phyloP scores from a whole-genome alignment of 2,797 vertebrate genomes.

The Pelodytes ibericus region DNA sequence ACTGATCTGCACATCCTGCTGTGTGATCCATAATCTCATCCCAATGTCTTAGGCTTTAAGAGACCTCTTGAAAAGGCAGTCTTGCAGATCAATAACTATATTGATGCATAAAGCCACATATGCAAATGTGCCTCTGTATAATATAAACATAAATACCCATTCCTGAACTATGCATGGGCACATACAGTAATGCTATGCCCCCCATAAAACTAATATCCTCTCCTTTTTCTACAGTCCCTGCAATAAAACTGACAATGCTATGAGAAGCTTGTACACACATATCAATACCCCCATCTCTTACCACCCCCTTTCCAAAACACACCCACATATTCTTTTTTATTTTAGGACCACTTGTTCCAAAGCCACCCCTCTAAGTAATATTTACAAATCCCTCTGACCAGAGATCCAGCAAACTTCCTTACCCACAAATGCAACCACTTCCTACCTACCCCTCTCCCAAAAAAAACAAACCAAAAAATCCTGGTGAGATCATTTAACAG shows the following conservation, averaged over 20 bases:
- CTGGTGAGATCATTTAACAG: too few relatives aligned
- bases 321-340: not conserved
- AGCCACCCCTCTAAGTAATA: not conserved
- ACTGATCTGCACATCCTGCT: not conserved
- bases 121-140: too few relatives aligned
- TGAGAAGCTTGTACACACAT: too few relatives aligned
- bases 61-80: too few relatives aligned
- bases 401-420: not conserved
- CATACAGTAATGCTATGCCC: too few relatives aligned
- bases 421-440: too few relatives aligned
- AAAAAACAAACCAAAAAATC: not conserved
- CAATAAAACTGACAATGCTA: too few relatives aligned
- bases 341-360: not conserved
- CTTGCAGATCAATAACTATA: not conserved
- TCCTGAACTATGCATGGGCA: too few relatives aligned
- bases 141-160: too few relatives aligned
- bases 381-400: not conserved
- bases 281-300: too few relatives aligned
- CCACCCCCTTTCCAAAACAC: not conserved
- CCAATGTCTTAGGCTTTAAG: not conserved
- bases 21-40: not conserved
- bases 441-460: not conserved
- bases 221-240: too few relatives aligned
- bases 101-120: not conserved
- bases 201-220: too few relatives aligned